Evolutionary conservation across 2,888 invertebrate genomes (phyloP), one percentile per base, ranked within the genome.

Genomic region (Parnassius orleans): DNA sequence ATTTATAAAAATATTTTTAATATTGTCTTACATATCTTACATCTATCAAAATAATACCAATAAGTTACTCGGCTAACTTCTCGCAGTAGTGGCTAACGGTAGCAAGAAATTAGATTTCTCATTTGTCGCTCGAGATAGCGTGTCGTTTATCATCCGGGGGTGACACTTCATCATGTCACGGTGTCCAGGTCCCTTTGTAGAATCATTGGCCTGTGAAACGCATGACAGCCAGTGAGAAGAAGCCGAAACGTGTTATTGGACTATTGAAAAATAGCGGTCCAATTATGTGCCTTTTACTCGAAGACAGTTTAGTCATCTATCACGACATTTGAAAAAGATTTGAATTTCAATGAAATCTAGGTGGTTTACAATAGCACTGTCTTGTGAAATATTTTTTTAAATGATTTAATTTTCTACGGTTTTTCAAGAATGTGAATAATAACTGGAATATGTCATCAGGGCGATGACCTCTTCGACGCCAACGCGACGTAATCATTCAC

Each of bases 41-140:
- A 55, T 51, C n/a, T 57, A 52, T 57, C 19, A 55, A 55, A 54
- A 60, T 42, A 53, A 53, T 56, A 61, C 33, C 53, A 50, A 54
- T 50, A 62, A 57, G 57, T 52, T 7, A 60, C 33, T 64, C 58
- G 48, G 61, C 64, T 59, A 60, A 62, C 64, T 72, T 73, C 70
- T 73, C 71, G 71, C 75, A 72, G 70, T 67, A 68, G 74, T 72
- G 72, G 75, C 71, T 77, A 83, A 83, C 82, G 82, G 84, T 78
- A 85, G 84, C 84, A 80, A 78, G 83, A 83, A 88, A 90, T 89
- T 88, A 84, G 84, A 87, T 88, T 87, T 84, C 86, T 84, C 81
- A 84, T 87, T 86, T 86, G 81, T 80, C 83, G 83, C 77, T 74
- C 74, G 79, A 76, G 79, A 78, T 80, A 73, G 69, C 75, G 75